phyloP scores from a whole-genome alignment of 2,888 invertebrate species.

The Andrena hattorfiana region DNA sequence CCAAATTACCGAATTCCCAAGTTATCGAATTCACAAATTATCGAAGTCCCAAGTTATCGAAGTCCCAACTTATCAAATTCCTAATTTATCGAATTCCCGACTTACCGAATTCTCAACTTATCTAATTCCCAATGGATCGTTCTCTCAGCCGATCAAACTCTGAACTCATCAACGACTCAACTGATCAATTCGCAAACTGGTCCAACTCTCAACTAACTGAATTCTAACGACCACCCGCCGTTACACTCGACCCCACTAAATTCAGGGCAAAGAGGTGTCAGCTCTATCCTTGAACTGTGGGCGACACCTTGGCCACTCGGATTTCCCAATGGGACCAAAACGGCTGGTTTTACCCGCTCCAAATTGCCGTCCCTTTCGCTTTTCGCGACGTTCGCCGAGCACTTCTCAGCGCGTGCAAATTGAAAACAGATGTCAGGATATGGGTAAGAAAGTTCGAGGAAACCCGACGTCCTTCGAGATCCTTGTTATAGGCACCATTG shows the following conservation, averaged over 20 bases:
- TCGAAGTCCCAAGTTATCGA: no score
- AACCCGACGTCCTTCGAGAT: slow-evolving; percentile 50
- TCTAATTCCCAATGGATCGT: no score
- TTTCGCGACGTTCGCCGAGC: not conserved
- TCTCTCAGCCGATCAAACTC: no score
- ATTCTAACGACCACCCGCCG: slow-evolving; percentile 45
- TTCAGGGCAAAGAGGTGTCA: slow-evolving; percentile 65
- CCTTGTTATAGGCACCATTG: slow-evolving; percentile 44
- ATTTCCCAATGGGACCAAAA: slow-evolving; percentile 16
- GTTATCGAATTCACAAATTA: no score
- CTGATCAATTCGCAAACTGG: no score
- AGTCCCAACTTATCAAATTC: no score
- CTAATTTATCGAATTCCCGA: no score
- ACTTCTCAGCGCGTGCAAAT: slow-evolving; percentile 4
- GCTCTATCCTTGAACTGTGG: slow-evolving; percentile 64
- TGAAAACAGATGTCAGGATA: slow-evolving; percentile 25
- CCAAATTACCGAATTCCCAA: no score
- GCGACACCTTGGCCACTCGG: slow-evolving; percentile 13
- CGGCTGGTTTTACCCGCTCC: not conserved
- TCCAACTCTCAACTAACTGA: no score
- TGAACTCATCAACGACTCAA: no score
- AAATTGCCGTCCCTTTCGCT: not conserved
- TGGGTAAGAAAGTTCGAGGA: slow-evolving; percentile 44
- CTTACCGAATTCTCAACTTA: no score
- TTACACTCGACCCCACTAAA: slow-evolving; percentile 36